Evolutionary conservation across 2,888 invertebrate genomes (phyloP), one percentile per base, ranked within the genome.

Genomic region (Harpalus rufipes): DNA sequence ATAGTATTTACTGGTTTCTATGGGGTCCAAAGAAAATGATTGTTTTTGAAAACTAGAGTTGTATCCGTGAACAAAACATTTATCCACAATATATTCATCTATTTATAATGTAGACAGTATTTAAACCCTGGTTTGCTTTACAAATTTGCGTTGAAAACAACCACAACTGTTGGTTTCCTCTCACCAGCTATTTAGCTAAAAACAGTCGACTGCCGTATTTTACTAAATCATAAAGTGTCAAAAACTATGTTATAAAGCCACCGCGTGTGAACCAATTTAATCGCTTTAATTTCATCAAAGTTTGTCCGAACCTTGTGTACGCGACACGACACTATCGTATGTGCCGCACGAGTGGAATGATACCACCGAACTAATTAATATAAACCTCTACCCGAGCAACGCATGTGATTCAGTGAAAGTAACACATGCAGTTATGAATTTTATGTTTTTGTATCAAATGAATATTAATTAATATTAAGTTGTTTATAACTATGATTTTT

Each of bases 241-340:
- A 51, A 51, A 51, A 51, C 44, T 51, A 51, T 51, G 44, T 51
- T 51, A 51, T 51, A 51, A 51, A 51, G 44, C 44, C 44, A 12
- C 12, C 1, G 10, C 12, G 44, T 51, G 44, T 51, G 44, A 51
- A 51, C 44, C 44, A 51, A 68, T 68, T 68, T 32, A 68, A 39
- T 68, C 41, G 41, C 68, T 39, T 68, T 68, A 68, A 68, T 68
- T 68, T 39, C 32, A 68, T 68, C n/a, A 41, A 68, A 68, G 68
- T 68, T 59, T 16, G 59, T 59, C 59, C 14, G 59, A 5, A 59
- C 44, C 44, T 12, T 51, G 44, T 44, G 32, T 6, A 32, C 32
- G 32, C 32, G 6, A 32, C 32, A 32, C 32, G 32, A 4, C 4
- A 4, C 10, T 51, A 12, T 0, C 44, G 10, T 12, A 12, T 51